Percentiles rank a stretch among this genome's conserved stretches.
phyloP scores from a whole-genome alignment of 2,113 vertebrate genomes.

The Plotosus lineatus region DNA sequence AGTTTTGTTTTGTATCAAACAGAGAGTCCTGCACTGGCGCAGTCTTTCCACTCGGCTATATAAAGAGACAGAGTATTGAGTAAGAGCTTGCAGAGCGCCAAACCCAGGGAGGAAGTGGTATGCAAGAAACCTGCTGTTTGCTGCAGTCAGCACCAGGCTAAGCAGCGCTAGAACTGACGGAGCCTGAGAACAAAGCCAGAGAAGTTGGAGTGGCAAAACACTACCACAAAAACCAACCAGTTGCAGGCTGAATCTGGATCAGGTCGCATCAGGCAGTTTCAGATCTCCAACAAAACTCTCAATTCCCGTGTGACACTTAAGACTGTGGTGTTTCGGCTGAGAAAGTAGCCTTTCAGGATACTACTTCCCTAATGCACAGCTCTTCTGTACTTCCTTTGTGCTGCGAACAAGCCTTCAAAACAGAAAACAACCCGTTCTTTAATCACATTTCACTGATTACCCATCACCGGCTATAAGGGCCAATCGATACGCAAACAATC shows the following conservation, averaged over 20 bases:
- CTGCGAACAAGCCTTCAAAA: neutral
- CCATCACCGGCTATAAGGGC: neutral
- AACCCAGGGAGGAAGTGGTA: slow-evolving; percentile 67
- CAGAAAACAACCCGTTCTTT: neutral
- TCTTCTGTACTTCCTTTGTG: slow-evolving; percentile 30
- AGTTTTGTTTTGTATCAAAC: slow-evolving; percentile 44
- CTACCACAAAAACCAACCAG: slow-evolving; percentile 66
- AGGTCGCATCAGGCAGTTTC: slow-evolving; percentile 74
- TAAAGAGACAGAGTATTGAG: slow-evolving; percentile 75
- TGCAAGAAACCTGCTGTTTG: slow-evolving; percentile 45
- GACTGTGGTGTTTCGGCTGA: slow-evolving; percentile 35
- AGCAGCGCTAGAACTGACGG: slow-evolving; percentile 22
- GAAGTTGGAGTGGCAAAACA: slow-evolving; percentile 44
- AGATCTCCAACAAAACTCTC: slow-evolving; percentile 68
- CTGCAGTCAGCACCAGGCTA: slow-evolving; percentile 24
- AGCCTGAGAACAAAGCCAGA: slow-evolving; percentile 40
- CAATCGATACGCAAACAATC: neutral
- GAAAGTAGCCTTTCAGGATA: slow-evolving; percentile 52
- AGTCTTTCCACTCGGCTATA: slow-evolving; percentile 69
- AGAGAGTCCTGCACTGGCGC: slow-evolving; percentile 66
- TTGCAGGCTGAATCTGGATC: slow-evolving; percentile 59
- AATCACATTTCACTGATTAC: neutral
- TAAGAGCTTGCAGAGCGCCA: slow-evolving; percentile 67
- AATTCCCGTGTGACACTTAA: slow-evolving; percentile 67
- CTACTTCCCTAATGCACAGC: slow-evolving; percentile 43